Evolutionary conservation across 2,113 vertebrate species (phyloP), one percentile per base, ranked within the genome.

Genomic region (Pollachius pollachius): DNA sequence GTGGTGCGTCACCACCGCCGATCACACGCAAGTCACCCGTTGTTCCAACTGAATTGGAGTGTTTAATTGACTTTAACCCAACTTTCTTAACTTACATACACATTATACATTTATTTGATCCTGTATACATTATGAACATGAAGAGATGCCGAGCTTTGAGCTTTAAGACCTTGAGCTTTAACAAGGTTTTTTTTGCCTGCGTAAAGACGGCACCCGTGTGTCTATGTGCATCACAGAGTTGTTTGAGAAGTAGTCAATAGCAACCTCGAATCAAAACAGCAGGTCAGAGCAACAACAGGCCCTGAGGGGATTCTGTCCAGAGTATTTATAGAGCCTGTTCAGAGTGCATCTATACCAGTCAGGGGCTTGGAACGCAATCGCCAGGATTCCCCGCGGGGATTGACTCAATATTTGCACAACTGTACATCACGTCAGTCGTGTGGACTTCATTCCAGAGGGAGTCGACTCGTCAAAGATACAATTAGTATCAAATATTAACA

Each of bases 271-370:
- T 65, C 18, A 70, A 70, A 75, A 58, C 70, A 56, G 19, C 54
- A 65, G 66, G 70, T 70, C 73, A 64, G 74, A 76, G 72, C 72
- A 71, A 72, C 75, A 78, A 27, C 72, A 65, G 21, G 77, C 74
- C 82, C 76, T 0, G 70, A 66, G 77, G 75, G 64, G 15, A 57
- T n/a, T 81, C 70, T 68, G 70, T 57, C 71, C n/a, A 66, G 25
- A 76, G 52, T 88, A 87, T 89, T 81, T 85, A 83, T 86, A 90
- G 87, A 70, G 63, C 34, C 72, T 69, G 75, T 65, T 70, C 73
- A 84, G 66, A 76, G 76, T 75, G 79, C 79, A 89, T 89, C 81
- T 78, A 85, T 84, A 83, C 18, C 73, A 83, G 72, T 85, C 68
- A 71, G 71, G 67, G 71, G 73, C 80, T 70, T 71, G 67, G 34